Percentiles rank a stretch among this genome's conserved stretches.
Conservation (phyloP, 2,113 vertebrate species). For the Larimichthys polyactis region DNA sequence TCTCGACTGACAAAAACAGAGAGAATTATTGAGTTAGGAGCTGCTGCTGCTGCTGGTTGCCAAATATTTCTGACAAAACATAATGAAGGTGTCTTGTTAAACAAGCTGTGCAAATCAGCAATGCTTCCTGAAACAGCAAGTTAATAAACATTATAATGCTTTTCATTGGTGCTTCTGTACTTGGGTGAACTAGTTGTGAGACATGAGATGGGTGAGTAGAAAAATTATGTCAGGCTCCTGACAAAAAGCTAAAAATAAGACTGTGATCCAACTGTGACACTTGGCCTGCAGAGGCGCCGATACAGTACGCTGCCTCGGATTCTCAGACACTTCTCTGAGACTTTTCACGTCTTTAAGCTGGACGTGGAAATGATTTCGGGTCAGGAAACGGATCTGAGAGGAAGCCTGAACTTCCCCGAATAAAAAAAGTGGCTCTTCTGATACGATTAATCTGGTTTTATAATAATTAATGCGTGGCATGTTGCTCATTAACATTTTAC, state of each 20-base stretch:
- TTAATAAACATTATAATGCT: background rate
- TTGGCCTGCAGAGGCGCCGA: background rate
- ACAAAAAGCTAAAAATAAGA: constrained; percentile 11
- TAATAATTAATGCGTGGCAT: constrained; percentile 20
- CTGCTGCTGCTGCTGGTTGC: no score
- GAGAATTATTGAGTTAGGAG: background rate
- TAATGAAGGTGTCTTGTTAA: background rate
- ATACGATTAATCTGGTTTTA: constrained; percentile 10
- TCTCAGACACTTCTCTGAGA: constrained; percentile 8
- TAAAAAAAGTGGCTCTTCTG: background rate
- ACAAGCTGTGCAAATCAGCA: background rate
- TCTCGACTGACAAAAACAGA: constrained; percentile 86
- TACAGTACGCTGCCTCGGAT: constrained; percentile 4
- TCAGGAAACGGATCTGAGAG: constrained; percentile 8
- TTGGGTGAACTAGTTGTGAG: background rate
- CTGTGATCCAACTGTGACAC: constrained; percentile 6
- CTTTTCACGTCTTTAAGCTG: constrained; percentile 15
- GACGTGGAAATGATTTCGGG: constrained; percentile 14
- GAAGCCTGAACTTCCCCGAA: constrained; percentile 15
- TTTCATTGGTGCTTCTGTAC: background rate
- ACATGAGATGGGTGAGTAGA: background rate
- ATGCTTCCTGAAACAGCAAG: background rate
- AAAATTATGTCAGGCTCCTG: background rate
- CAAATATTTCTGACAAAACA: background rate
- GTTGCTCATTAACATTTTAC: constrained; percentile 52